Evolutionary conservation across 2,797 vertebrate genomes (phyloP), one percentile per base, ranked within the genome.

Genomic region (Leucoraja ocellata): DNA sequence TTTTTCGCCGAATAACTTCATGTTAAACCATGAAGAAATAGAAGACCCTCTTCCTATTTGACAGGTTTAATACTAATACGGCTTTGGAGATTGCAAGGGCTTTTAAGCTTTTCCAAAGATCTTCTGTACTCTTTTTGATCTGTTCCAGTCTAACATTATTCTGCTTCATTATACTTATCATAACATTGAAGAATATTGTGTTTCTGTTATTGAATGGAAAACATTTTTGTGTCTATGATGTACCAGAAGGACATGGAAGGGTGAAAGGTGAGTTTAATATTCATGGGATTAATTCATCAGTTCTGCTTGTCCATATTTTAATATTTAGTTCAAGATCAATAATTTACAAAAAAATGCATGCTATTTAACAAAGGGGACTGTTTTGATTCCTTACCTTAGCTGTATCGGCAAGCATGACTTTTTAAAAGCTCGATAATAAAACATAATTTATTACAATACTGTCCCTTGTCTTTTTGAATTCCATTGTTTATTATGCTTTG

Each of bases 211-310:
- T 54, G 71, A 76, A 92, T 92, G 25, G 71, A 92, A 76, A 92
- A 76, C 8, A 76, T 68, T 92, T 86, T 91, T 39, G 84, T 92
- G 71, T 92, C 90, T 92, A 39, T 39, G 32, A 36, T 88, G 84
- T 88, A 32, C 61, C 68, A 63, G 14, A n/a, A 92, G 23, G 71
- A 92, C 36, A 54, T 92, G 39, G 71, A 92, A 88, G 71, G 71
- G 32, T 46, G 90, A 73, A 92, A 92, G 90, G 90, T 92, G 90
- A 92, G 68, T 92, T 92, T 92, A 92, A 92, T 92, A 92, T 92
- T 92, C 84, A 88, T 92, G 73, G 39, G 23, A 76, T 76, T 92
- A 92, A 74, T 92, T 92, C 68, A 92, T 92, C 14, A 39, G 71
- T 46, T 73, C 90, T 92, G 71, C 71, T 58, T 74, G 11, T 92